Percentiles rank a stretch among this genome's conserved stretches.
These are phyloP conservation scores for Eutolmus rufibarbis DNA, from an alignment of 2,888 invertebrate genomes.

Conservation along the genomic window DNA sequence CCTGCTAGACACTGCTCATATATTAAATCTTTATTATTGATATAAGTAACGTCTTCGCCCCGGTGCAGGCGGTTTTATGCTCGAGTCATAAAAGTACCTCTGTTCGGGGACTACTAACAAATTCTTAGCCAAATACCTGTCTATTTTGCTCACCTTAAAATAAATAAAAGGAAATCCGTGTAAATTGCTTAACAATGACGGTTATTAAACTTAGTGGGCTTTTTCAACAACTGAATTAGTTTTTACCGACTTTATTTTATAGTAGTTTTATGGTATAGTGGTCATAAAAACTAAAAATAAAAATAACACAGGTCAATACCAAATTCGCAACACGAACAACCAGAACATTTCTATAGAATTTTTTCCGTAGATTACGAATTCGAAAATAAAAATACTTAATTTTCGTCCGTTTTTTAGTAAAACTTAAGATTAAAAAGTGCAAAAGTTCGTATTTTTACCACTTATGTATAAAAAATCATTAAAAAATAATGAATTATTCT, in stretches of 20 bases:
- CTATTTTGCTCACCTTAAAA: neutral
- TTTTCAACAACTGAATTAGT: neutral
- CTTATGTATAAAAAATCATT: too few species aligned
- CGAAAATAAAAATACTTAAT: too few species aligned
- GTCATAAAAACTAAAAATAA: too few species aligned
- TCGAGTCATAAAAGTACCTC: neutral
- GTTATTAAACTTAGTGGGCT: neutral
- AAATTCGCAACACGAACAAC: too few species aligned
- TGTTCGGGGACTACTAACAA: neutral
- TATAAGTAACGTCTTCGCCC: neutral
- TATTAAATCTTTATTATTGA: slow-evolving; percentile 19
- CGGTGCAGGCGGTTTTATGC: neutral
- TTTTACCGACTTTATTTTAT: neutral
- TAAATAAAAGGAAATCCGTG: neutral
- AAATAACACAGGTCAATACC: too few species aligned
- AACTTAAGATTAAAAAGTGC: too few species aligned
- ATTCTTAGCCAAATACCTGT: neutral
- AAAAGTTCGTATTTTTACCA: too few species aligned
- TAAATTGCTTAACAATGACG: neutral
- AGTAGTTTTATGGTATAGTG: too few species aligned
- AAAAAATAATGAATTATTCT: too few species aligned
- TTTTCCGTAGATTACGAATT: too few species aligned
- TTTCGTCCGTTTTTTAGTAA: too few species aligned
- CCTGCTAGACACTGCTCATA: neutral
- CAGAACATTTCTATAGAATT: too few species aligned